phyloP scores from a whole-genome alignment of 92 coral and sea anemone genomes.

The Phenganax stokvisi region DNA sequence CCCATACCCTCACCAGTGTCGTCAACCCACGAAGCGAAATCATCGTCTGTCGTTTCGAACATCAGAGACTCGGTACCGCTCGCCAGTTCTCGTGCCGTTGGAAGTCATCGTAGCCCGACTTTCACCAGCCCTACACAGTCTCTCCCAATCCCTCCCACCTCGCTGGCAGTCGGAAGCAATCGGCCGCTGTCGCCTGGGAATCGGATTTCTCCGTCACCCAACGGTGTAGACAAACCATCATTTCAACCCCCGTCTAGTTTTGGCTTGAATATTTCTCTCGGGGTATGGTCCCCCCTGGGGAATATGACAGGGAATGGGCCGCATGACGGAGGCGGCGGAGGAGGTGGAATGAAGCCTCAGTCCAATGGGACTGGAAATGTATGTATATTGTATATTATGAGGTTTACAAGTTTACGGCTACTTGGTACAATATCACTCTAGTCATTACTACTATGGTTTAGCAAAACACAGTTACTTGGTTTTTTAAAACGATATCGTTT shows the following conservation, averaged over 20 bases:
- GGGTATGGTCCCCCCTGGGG: slow-evolving; percentile 32
- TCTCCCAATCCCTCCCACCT: slow-evolving; percentile 25
- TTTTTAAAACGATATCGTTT: not conserved
- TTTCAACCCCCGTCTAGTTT: slow-evolving; percentile 10
- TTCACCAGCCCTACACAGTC: slow-evolving; percentile 9
- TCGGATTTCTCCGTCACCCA: slow-evolving; percentile 29
- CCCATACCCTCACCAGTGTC: slow-evolving; percentile 21
- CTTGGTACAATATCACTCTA: too few species aligned
- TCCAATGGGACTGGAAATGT: slow-evolving; percentile 25
- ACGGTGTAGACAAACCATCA: not conserved
- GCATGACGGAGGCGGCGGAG: slow-evolving; percentile 9
- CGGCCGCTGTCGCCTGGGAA: slow-evolving; percentile 34
- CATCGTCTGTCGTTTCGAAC: slow-evolving; percentile 1
- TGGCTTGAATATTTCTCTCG: slow-evolving; percentile 22
- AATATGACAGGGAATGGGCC: slow-evolving; percentile 10
- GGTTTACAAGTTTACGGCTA: not conserved
- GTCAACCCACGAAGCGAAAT: slow-evolving; percentile 6
- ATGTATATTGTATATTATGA: slow-evolving; percentile 8
- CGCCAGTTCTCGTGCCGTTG: slow-evolving; percentile 33
- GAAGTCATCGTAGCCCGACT: slow-evolving; percentile 38
- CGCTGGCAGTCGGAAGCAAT: slow-evolving; percentile 36
- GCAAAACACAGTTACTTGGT: not conserved
- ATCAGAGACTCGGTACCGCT: slow-evolving; percentile 31
- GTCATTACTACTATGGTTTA: not conserved
- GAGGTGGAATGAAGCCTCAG: slow-evolving; percentile 27